Evolutionary conservation across 2,113 vertebrate species (phyloP).

Genomic region (Pyxicephalus adspersus): DNA sequence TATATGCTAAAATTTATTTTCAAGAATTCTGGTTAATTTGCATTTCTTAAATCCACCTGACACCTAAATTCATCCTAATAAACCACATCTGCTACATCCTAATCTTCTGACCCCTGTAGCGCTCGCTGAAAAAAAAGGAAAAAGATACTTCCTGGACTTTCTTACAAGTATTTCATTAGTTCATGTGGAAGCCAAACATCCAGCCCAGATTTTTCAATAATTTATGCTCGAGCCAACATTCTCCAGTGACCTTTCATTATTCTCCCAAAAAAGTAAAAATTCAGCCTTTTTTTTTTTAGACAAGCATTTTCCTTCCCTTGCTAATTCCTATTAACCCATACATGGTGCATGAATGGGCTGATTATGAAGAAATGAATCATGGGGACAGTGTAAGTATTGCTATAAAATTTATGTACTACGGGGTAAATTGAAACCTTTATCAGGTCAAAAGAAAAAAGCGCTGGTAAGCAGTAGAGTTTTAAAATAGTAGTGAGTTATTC

Average conservation of each 20-base stretch:
- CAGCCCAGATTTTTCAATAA: conserved; percentile 77
- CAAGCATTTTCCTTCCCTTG: neutral
- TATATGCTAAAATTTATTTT: conserved; percentile 57
- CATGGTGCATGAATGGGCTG: neutral
- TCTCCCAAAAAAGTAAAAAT: conserved; percentile 60
- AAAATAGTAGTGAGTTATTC: too few species aligned
- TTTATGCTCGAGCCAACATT: conserved; percentile 71
- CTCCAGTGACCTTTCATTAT: conserved; percentile 63
- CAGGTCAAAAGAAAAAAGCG: too few species aligned
- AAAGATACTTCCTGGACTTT: conserved; percentile 75
- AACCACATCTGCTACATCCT: conserved; percentile 72
- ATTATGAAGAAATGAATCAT: too few species aligned
- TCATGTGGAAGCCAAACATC: conserved; percentile 71
- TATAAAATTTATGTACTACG: too few species aligned
- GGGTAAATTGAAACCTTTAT: too few species aligned
- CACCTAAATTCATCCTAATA: conserved; percentile 73
- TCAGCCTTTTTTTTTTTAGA: conserved; percentile 30
- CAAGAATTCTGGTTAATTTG: conserved; percentile 70
- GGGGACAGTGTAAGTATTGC: too few species aligned
- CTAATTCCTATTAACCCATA: neutral
- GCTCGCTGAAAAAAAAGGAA: conserved; percentile 74
- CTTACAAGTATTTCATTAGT: conserved; percentile 76
- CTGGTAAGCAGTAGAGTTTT: too few species aligned
- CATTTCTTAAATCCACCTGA: conserved; percentile 78
- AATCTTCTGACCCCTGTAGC: conserved; percentile 72